Base-by-base conservation (phyloP, 2,113 vertebrate genomes). In the Lepus americanus region DNA sequence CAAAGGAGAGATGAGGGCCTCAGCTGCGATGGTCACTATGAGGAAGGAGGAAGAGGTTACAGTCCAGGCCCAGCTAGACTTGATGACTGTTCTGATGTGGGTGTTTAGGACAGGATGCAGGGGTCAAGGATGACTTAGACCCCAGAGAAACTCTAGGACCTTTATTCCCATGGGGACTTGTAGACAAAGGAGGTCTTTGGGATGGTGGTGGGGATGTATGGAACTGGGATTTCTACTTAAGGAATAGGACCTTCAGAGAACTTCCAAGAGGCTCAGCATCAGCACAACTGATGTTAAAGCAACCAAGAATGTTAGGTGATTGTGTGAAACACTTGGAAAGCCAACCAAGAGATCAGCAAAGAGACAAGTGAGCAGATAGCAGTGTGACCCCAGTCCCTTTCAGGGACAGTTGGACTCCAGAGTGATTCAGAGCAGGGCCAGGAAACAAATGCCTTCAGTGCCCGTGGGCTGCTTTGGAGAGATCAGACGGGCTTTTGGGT, bases 401-500 rank as follows among this genome's bases (percentile, higher is more conserved):
- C 6, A 7, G 63, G 29, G 70, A 31, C 5, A 20, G 55, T 64
- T 3, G 8, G 22, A 17, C 27, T 55, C 86, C 74, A n/a, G n/a
- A 64, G 9, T 59, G 66, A 69, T 17, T 70, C 6, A 0, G 1
- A 49, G 63, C 64, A 73, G 39, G 44, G 25, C 20, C 51, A 44
- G 72, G 36, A 25, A 7, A 13, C 4, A 6, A 3, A 3, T 1
- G 6, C 29, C 33, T 39, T 66, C 9, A 13, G 51, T 13, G 44
- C 67, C 10, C 5, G 12, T 80, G 23, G 76, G 20, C 61, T 83
- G 72, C 89, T 90, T 94, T 87, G 44, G 29, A 85, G 63, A 88
- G 53, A 1, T 59, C 51, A 66, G 10, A 10, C 36, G 70, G 91
- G 82, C 6, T 80, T 61, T 61, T 29, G 55, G 20, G 49, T 13